phyloP scores from a whole-genome alignment of 1,140 invertebrate species.

The Drosophila athabasca region DNA sequence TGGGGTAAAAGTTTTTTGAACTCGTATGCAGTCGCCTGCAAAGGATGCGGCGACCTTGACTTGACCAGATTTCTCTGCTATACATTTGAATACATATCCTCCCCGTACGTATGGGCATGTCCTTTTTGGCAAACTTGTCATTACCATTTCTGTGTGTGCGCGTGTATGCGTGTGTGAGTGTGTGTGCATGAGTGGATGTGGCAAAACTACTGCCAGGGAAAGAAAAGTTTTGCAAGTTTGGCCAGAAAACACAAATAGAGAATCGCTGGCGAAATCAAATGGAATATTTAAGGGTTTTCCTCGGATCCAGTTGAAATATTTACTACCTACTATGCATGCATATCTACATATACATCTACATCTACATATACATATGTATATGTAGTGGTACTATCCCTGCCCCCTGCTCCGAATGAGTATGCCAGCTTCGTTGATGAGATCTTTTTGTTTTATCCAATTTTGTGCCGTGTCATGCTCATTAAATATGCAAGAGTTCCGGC shows the following conservation, averaged over 20 bases:
- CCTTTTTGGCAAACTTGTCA: constrained; percentile 47
- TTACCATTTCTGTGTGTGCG: constrained; percentile 31
- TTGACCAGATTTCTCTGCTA: constrained; percentile 12
- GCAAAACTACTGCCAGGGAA: not conserved
- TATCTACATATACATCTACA: too few species aligned
- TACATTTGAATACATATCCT: constrained; percentile 1
- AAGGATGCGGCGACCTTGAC: constrained; percentile 38
- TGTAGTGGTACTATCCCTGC: too few species aligned
- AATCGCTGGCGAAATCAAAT: constrained; percentile 5
- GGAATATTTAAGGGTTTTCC: constrained; percentile 1
- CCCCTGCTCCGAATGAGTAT: constrained; percentile 2
- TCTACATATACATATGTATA: too few species aligned
- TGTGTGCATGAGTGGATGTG: not conserved
- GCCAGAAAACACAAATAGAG: not conserved
- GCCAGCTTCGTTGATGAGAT: not conserved
- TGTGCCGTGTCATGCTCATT: constrained; percentile 41
- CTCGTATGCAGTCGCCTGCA: constrained; percentile 42
- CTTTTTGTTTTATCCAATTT: constrained; percentile 32
- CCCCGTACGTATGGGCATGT: constrained; percentile 11
- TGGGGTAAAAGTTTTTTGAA: constrained; percentile 43
- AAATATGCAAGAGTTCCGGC: constrained; percentile 49
- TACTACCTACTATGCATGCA: too few species aligned
- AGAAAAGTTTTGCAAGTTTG: constrained; percentile 16
- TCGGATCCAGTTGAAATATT: not conserved
- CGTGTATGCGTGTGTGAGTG: not conserved